Conservation (phyloP, 2,888 invertebrate genomes). For the Patella depressa region DNA sequence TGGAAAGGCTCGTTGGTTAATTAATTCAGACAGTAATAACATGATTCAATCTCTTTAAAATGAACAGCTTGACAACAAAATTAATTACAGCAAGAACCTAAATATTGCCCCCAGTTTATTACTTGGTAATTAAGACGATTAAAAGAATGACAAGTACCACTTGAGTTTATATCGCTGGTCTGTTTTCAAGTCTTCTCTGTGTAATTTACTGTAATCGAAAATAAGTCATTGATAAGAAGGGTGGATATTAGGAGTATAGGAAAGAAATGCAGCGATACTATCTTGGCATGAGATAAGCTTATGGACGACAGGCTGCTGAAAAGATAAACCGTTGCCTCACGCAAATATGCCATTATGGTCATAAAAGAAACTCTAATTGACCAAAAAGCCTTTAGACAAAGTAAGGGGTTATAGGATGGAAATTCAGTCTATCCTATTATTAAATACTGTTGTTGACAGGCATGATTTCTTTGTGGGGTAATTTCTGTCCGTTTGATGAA, state of each 20-base stretch:
- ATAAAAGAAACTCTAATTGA: constrained; percentile 10
- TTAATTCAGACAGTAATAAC: constrained; percentile 9
- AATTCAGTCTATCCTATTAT: neutral
- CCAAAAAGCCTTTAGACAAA: constrained; percentile 7
- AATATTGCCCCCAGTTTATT: constrained; percentile 9
- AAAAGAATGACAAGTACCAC: constrained; percentile 7
- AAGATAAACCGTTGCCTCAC: constrained; percentile 9
- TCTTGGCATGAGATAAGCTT: constrained; percentile 12
- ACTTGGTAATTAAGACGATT: constrained; percentile 9
- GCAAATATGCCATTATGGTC: constrained; percentile 7
- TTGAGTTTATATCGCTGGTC: neutral
- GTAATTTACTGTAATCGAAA: constrained; percentile 6
- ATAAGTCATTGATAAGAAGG: constrained; percentile 3
- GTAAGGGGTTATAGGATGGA: constrained; percentile 5
- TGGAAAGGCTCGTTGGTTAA: neutral
- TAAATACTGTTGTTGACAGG: neutral
- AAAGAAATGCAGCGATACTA: constrained; percentile 5
- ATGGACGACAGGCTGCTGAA: neutral
- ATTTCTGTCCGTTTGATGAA: constrained; percentile 5
- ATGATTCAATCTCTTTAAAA: constrained; percentile 6
- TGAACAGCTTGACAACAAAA: constrained; percentile 10
- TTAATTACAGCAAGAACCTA: constrained; percentile 10
- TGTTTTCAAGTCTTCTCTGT: neutral
- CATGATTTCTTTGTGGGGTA: constrained; percentile 1
- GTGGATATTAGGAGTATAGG: neutral